Evolutionary conservation across 2,888 invertebrate genomes (phyloP).

Genomic region (Amphipyra tragopoginis): DNA sequence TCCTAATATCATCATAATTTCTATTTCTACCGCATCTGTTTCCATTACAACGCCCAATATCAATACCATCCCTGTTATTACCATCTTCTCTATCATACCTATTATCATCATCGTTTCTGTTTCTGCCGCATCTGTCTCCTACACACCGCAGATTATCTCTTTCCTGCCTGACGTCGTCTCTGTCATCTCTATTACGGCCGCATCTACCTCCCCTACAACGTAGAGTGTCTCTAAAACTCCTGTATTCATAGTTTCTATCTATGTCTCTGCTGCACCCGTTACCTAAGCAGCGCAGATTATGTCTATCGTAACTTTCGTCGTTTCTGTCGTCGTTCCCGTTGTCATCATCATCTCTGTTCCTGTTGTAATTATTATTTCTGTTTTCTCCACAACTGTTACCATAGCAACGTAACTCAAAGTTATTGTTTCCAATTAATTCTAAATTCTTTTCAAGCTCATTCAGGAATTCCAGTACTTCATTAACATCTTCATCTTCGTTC

Average conservation of each 20-base stretch:
- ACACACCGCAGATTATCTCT: slow-evolving; percentile 13
- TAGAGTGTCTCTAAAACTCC: background rate
- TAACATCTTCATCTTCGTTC: background rate
- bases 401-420: slow-evolving; percentile 21
- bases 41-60: background rate
- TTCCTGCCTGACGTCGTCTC: background rate
- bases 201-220: slow-evolving; percentile 1
- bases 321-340: slow-evolving; percentile 1
- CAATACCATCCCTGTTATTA: slow-evolving; percentile 9
- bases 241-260: background rate
- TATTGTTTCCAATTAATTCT: background rate
- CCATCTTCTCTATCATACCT: slow-evolving; percentile 4
- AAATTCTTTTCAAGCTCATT: slow-evolving; percentile 15
- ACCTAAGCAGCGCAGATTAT: slow-evolving; percentile 22
- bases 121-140: slow-evolving; percentile 29
- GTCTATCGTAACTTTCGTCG: slow-evolving; percentile 3
- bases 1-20: slow-evolving; percentile 4
- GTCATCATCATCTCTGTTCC: slow-evolving; percentile 1
- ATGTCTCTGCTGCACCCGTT: slow-evolving; percentile 13
- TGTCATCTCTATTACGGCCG: background rate
- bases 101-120: background rate
- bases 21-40: background rate
- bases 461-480: slow-evolving; percentile 22
- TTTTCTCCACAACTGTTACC: slow-evolving; percentile 22
- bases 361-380: slow-evolving; percentile 5